Evolutionary conservation across 2,113 vertebrate genomes (phyloP).

Genomic region (Taurulus bubalis): DNA sequence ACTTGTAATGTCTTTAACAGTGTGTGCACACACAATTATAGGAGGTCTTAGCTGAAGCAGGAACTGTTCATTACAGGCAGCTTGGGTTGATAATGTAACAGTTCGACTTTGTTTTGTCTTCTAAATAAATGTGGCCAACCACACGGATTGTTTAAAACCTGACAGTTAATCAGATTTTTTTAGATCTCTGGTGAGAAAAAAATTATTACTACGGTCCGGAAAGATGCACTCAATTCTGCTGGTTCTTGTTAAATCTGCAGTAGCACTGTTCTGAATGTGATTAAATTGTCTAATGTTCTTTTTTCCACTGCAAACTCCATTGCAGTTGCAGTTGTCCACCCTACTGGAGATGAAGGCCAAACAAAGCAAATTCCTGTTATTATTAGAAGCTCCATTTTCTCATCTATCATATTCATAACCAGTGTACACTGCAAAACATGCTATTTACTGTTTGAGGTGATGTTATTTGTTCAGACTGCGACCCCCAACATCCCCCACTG

Average conservation of each 20-base stretch:
- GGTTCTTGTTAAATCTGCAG: conserved; percentile 16
- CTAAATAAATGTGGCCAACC: neutral
- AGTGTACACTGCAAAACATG: neutral
- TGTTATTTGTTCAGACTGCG: conserved; percentile 61
- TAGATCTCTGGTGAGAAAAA: neutral
- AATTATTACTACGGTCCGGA: neutral
- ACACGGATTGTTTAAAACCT: neutral
- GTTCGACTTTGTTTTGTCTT: neutral
- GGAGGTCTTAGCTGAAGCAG: neutral
- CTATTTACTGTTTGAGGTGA: conserved; percentile 10
- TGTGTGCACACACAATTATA: neutral
- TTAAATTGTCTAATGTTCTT: neutral
- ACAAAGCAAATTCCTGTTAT: neutral
- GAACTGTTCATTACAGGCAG: neutral
- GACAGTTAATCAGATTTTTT: neutral
- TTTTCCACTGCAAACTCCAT: neutral
- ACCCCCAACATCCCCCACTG: conserved; percentile 15
- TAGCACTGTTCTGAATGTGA: neutral
- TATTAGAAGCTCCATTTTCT: neutral
- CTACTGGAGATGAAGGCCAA: conserved; percentile 5
- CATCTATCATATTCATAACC: neutral
- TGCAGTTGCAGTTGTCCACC: neutral
- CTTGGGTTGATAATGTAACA: neutral
- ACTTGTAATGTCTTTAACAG: neutral
- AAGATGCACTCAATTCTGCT: neutral